Evolutionary conservation across 2,797 vertebrate genomes (phyloP).

Genomic region (Monodelphis domestica): DNA sequence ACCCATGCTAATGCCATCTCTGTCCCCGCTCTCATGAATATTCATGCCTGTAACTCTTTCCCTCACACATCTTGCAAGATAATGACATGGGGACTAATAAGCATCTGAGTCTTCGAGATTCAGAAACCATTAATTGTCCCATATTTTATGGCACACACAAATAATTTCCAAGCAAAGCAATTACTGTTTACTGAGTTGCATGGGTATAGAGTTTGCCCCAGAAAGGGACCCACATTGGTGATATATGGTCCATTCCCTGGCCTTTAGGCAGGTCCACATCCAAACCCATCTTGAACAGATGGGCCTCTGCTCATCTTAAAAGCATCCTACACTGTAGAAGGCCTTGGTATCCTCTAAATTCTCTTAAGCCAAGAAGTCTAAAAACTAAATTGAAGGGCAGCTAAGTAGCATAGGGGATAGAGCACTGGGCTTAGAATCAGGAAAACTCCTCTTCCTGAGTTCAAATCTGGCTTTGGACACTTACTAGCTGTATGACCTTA

Average conservation of each 20-base stretch:
- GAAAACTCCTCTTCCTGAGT: no score
- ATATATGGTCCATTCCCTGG: no score
- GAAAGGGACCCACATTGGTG: not conserved
- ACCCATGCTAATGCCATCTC: conserved; percentile 4
- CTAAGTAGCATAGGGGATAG: no score
- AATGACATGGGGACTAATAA: conserved; percentile 10
- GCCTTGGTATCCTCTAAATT: not conserved
- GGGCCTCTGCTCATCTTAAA: not conserved
- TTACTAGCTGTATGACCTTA: no score
- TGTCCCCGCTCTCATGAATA: not conserved
- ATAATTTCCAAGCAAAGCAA: not conserved
- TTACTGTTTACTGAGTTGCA: not conserved
- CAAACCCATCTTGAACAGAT: not conserved
- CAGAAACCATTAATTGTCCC: conserved; percentile 12
- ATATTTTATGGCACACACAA: not conserved
- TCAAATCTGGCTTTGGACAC: no score
- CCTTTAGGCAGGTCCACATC: not conserved
- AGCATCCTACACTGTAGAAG: not conserved
- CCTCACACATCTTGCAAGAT: not conserved
- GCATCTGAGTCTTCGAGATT: not conserved
- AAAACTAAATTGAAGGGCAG: not conserved
- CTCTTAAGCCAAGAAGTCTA: not conserved
- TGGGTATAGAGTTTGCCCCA: not conserved
- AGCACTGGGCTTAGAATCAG: no score
- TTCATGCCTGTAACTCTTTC: not conserved